A percentile compares a stretch with the other conserved stretches of the same genome.
Evolutionary conservation across 2,797 vertebrate species (phyloP).

Genomic region (Melanotaenia boesemani): DNA sequence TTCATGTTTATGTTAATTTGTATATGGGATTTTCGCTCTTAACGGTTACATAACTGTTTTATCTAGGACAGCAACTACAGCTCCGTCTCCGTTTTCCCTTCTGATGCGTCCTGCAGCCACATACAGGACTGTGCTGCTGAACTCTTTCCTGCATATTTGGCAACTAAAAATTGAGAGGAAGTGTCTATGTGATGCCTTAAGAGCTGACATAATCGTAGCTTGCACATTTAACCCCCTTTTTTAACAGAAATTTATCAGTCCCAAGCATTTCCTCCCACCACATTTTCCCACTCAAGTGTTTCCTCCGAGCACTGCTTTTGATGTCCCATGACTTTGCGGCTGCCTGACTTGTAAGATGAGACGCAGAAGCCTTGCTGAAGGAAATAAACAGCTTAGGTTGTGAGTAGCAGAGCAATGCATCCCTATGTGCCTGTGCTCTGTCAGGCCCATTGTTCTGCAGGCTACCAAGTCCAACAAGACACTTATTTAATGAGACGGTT

Average conservation of each 20-base stretch:
- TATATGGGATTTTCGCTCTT: slow-evolving; percentile 61
- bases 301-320: slow-evolving; percentile 54
- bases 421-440: slow-evolving; percentile 43
- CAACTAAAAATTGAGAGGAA: slow-evolving; percentile 14
- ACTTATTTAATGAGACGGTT: slow-evolving; percentile 77
- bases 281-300: slow-evolving; percentile 45
- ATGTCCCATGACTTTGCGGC: slow-evolving; percentile 41
- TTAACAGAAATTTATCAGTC: slow-evolving; percentile 40
- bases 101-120: slow-evolving; percentile 50
- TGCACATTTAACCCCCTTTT: slow-evolving; percentile 13
- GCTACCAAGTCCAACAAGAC: slow-evolving; percentile 61
- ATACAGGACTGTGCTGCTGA: slow-evolving; percentile 8
- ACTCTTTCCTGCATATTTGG: slow-evolving; percentile 11
- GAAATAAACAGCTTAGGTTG: slow-evolving; percentile 48
- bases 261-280: slow-evolving; percentile 36
- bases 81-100: slow-evolving; percentile 60
- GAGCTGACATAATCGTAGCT: slow-evolving; percentile 43
- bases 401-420: slow-evolving; percentile 45
- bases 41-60: slow-evolving; percentile 73
- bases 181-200: slow-evolving; percentile 10
- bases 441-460: slow-evolving; percentile 67
- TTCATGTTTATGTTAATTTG: slow-evolving; percentile 71
- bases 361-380: slow-evolving; percentile 39
- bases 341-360: slow-evolving; percentile 37
- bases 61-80: slow-evolving; percentile 72